Evolutionary conservation across 1,140 invertebrate genomes (phyloP).

Genomic region (Marisa cornuarietis): DNA sequence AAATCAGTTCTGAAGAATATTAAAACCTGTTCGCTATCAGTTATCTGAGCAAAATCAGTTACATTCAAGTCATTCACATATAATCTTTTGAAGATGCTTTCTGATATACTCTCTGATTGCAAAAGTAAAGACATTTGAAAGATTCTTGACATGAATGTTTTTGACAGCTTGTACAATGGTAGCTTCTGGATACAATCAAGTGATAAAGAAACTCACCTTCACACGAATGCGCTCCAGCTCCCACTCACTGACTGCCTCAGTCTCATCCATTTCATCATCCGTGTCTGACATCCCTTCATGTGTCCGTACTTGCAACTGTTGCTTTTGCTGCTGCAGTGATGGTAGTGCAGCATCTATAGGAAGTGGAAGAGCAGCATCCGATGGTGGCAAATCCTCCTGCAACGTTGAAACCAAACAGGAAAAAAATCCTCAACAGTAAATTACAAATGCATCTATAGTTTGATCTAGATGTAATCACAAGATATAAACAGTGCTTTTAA

Average conservation of each 20-base stretch:
- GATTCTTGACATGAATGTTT: background rate
- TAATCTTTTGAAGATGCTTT: no score
- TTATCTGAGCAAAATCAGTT: no score
- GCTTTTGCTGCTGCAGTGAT: background rate
- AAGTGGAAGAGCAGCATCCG: background rate
- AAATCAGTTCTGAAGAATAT: no score
- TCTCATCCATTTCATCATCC: constrained; percentile 41
- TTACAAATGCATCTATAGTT: no score
- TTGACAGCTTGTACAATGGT: background rate
- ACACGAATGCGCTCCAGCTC: constrained; percentile 41
- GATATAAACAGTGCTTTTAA: no score
- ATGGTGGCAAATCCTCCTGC: constrained; percentile 34
- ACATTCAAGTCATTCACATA: no score
- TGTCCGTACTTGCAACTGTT: background rate
- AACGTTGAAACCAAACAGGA: background rate
- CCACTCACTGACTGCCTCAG: constrained; percentile 52
- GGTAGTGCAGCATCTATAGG: background rate
- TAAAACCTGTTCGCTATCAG: no score
- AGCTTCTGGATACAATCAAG: background rate
- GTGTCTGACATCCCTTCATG: constrained; percentile 12
- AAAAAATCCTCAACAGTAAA: no score
- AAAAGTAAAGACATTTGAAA: background rate
- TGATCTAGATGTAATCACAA: no score
- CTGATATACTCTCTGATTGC: background rate
- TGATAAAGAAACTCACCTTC: constrained; percentile 26